These are phyloP conservation scores for Macquaria ambigua DNA, from an alignment of 2,113 vertebrate genomes.

Conservation along the genomic window DNA sequence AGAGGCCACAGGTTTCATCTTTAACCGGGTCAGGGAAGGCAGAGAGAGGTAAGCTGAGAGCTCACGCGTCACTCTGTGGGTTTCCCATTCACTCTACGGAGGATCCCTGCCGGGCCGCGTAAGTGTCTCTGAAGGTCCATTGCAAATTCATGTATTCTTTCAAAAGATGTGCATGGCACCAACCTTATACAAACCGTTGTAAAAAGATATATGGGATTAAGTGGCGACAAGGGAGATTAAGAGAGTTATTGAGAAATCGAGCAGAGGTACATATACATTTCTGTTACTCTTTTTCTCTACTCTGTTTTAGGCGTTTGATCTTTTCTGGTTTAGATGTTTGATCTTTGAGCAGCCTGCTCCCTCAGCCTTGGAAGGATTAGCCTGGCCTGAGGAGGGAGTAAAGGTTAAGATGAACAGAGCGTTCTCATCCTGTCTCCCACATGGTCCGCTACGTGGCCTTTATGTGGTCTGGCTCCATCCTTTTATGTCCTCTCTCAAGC, in stretches of 20 bases:
- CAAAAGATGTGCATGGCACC: neutral
- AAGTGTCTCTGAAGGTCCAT: neutral
- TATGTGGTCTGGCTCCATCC: conserved; percentile 57
- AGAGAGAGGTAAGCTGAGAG: conserved; percentile 32
- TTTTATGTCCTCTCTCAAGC: conserved; percentile 45
- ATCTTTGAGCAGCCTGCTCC: conserved; percentile 60
- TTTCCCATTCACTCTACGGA: conserved; percentile 21
- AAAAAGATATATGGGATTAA: neutral
- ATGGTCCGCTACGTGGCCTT: conserved; percentile 40
- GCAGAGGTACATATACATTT: neutral
- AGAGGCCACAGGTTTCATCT: conserved; percentile 41
- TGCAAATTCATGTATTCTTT: neutral
- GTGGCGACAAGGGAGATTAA: neutral
- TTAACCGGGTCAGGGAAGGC: conserved; percentile 53
- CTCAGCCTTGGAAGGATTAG: conserved; percentile 58
- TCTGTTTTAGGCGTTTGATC: conserved; percentile 17
- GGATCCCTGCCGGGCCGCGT: conserved; percentile 11
- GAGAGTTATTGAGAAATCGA: neutral
- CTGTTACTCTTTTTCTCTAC: neutral
- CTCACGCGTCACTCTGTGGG: conserved; percentile 17
- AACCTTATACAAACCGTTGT: neutral
- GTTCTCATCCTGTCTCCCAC: conserved; percentile 48
- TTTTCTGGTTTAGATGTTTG: conserved; percentile 49
- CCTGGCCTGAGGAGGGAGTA: conserved; percentile 10
- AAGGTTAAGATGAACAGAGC: conserved; percentile 58